Evolutionary conservation across 2,113 vertebrate genomes (phyloP), one percentile per base, ranked within the genome.

Genomic region (Podocnemis expansa): DNA sequence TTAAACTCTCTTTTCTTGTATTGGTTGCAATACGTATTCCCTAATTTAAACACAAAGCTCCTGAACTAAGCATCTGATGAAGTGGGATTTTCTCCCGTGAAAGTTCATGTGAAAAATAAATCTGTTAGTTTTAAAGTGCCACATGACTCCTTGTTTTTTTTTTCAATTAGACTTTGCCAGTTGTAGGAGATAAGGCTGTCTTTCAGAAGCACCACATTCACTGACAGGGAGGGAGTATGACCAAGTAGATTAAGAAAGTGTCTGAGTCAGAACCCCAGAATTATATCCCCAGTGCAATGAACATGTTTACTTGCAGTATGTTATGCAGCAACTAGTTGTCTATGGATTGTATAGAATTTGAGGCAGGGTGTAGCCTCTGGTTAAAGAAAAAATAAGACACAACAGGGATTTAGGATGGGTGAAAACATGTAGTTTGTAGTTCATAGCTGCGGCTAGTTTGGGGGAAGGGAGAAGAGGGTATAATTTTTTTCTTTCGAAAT

Each of bases 131-230:
- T n/a, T n/a, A n/a, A n/a, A n/a, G n/a, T n/a, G n/a, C n/a, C n/a
- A n/a, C n/a, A n/a, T n/a, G n/a, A n/a, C n/a, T n/a, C n/a, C n/a
- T n/a, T n/a, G n/a, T n/a, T n/a, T n/a, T n/a, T n/a, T n/a, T n/a
- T n/a, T n/a, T n/a, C n/a, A 79, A 41, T 27, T 82, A 6, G n/a
- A 41, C 51, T n/a, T 14, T 76, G 38, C 41, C 34, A 34, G 81
- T 43, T 1, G 70, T 2, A 41, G 0, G 2, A 52, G 34, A 5
- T 9, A 5, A 0, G 41, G 51, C 19, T 0, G 52, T 21, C 52
- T 51, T 47, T 8, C 45, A 34, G 58, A 54, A 47, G 70, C 56
- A 1, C n/a, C n/a, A n/a, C n/a, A n/a, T n/a, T 19, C 17, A 16
- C 25, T 31, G 38, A 79, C 49, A 8, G 0, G 4, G 27, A 17